These are phyloP conservation scores for Cranoglanis bouderius DNA, from an alignment of 2,113 vertebrate genomes.

Conservation along the genomic window DNA sequence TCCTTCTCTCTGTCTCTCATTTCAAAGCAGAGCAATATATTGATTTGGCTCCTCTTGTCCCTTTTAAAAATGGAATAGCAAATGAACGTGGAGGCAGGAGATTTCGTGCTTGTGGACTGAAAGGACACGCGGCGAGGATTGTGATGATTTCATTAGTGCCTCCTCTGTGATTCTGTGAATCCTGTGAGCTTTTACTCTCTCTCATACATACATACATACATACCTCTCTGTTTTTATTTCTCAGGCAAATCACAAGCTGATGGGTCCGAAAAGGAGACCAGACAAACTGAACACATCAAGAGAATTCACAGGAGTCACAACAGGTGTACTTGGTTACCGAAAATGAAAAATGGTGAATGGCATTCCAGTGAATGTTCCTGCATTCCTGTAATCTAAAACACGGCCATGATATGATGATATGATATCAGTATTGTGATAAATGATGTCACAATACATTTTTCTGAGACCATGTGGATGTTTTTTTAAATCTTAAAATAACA, in stretches of 20 bases:
- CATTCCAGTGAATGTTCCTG: neutral
- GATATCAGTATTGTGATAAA: neutral
- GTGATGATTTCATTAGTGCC: conserved; percentile 68
- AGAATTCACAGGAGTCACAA: neutral
- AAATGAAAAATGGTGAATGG: neutral
- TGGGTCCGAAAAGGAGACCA: neutral
- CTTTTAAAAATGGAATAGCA: conserved; percentile 69
- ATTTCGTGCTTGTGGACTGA: conserved; percentile 53
- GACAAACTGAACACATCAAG: neutral
- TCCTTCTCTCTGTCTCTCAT: conserved; percentile 30
- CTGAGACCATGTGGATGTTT: neutral
- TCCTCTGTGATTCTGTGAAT: conserved; percentile 66
- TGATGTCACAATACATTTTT: neutral
- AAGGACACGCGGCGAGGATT: conserved; percentile 57
- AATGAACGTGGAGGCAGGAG: conserved; percentile 59
- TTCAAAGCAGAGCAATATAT: conserved; percentile 61
- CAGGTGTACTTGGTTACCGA: neutral
- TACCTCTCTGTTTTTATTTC: neutral
- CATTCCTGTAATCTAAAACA: neutral
- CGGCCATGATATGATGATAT: neutral
- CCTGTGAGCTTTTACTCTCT: conserved; percentile 58
- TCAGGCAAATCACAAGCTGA: neutral
- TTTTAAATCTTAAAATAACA: neutral
- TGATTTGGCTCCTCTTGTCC: conserved; percentile 69
- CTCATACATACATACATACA: neutral